phyloP scores from a whole-genome alignment of 1,140 invertebrate genomes.

The Agrilus planipennis region DNA sequence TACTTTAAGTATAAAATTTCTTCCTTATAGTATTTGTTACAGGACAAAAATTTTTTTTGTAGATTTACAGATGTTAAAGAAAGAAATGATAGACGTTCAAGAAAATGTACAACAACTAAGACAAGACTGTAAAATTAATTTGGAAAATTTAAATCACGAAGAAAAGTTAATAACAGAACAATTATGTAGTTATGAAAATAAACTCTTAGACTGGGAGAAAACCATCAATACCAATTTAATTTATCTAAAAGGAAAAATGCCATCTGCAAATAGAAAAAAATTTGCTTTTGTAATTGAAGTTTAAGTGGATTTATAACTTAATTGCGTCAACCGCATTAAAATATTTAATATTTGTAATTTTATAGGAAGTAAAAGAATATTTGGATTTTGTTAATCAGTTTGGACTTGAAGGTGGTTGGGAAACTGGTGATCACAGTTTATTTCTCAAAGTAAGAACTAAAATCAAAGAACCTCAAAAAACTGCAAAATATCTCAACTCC shows the following conservation, averaged over 20 bases:
- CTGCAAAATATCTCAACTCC: slow-evolving; percentile 18
- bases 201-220: slow-evolving; percentile 21
- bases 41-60: slow-evolving; percentile 21
- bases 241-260: slow-evolving; percentile 25
- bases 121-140: slow-evolving; percentile 24
- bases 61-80: slow-evolving; percentile 37
- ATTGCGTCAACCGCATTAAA: background rate
- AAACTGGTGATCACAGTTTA: slow-evolving; percentile 37
- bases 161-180: slow-evolving; percentile 28
- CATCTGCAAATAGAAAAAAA: slow-evolving; percentile 1
- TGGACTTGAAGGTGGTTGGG: slow-evolving; percentile 39
- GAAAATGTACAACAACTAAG: slow-evolving; percentile 32
- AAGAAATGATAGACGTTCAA: slow-evolving; percentile 32
- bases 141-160: slow-evolving; percentile 19
- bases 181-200: slow-evolving; percentile 19
- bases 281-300: background rate
- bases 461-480: slow-evolving; percentile 25
- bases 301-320: background rate
- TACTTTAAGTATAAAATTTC: too few relatives aligned
- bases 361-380: slow-evolving; percentile 37
- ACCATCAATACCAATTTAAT: slow-evolving; percentile 31
- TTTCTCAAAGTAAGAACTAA: slow-evolving; percentile 37
- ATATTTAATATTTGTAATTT: slow-evolving; percentile 10
- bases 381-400: slow-evolving; percentile 35
- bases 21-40: too few relatives aligned